phyloP scores from a whole-genome alignment of 1,140 invertebrate genomes.

The Ostrea denselamellosa region DNA sequence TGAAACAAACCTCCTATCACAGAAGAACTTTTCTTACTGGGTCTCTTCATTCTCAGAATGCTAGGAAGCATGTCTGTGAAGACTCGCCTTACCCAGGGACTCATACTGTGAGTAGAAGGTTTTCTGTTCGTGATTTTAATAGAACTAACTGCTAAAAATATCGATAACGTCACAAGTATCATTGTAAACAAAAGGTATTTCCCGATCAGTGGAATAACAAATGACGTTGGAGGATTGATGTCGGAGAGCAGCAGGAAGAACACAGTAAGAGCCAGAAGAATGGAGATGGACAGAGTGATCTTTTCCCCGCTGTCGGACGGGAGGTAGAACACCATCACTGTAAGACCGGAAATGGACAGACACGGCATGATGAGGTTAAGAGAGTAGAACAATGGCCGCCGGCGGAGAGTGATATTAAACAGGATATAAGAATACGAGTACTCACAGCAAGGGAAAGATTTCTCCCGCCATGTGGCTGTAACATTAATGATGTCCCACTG shows the following conservation, averaged over 20 bases:
- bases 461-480: slow-evolving; percentile 80
- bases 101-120: slow-evolving; percentile 86
- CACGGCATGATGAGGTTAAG: slow-evolving; percentile 98
- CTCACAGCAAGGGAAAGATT: slow-evolving; percentile 61
- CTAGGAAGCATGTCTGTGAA: slow-evolving; percentile 77
- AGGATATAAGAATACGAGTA: slow-evolving; percentile 68
- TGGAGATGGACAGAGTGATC: slow-evolving; percentile 97
- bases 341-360: slow-evolving; percentile 98
- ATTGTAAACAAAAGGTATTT: slow-evolving; percentile 99
- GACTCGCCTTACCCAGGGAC: slow-evolving; percentile 76
- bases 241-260: slow-evolving; percentile 99
- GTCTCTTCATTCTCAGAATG: slow-evolving; percentile 77
- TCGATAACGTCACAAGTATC: slow-evolving; percentile 99
- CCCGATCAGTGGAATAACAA: slow-evolving; percentile 86
- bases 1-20: slow-evolving; percentile 80
- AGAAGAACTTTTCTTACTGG: slow-evolving; percentile 71
- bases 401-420: slow-evolving; percentile 90
- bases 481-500: slow-evolving; percentile 99
- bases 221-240: slow-evolving; percentile 92
- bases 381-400: slow-evolving; percentile 99
- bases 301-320: slow-evolving; percentile 86
- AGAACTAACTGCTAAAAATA: slow-evolving; percentile 98
- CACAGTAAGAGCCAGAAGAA: slow-evolving; percentile 99
- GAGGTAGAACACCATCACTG: slow-evolving; percentile 98
- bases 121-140: slow-evolving; percentile 99